phyloP scores from a whole-genome alignment of 2,888 invertebrate species.

The Fabriciana adippe region DNA sequence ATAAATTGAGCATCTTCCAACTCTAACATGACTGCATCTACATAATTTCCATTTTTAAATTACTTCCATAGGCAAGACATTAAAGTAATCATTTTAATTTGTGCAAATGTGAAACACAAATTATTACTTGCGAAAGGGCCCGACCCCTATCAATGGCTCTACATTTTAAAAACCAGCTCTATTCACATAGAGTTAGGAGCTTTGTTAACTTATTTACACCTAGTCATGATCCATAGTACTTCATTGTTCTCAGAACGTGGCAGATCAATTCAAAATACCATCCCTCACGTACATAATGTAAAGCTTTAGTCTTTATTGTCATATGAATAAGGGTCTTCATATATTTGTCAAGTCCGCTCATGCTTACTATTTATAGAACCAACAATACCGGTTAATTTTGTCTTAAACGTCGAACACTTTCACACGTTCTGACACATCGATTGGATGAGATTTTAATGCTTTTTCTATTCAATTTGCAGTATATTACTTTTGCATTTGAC shows the following conservation, averaged over 20 bases:
- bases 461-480: background rate
- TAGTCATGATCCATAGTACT: slow-evolving; percentile 22
- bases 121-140: slow-evolving; percentile 36
- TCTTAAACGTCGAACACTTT: slow-evolving; percentile 26
- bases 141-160: slow-evolving; percentile 24
- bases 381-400: slow-evolving; percentile 34
- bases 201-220: slow-evolving; percentile 23
- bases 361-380: slow-evolving; percentile 25
- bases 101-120: slow-evolving; percentile 33
- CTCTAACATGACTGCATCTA: background rate
- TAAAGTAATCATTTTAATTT: slow-evolving; percentile 23
- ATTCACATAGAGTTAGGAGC: slow-evolving; percentile 16
- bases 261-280: slow-evolving; percentile 32
- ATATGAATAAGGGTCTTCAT: slow-evolving; percentile 1
- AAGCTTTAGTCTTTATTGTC: background rate
- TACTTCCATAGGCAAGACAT: slow-evolving; percentile 19
- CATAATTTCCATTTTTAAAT: slow-evolving; percentile 33
- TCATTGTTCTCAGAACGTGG: slow-evolving; percentile 35
- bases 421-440: slow-evolving; percentile 29
- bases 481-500: background rate
- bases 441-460: slow-evolving; percentile 5
- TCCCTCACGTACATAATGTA: slow-evolving; percentile 27
- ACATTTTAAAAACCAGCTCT: slow-evolving; percentile 25
- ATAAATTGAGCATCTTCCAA: background rate
- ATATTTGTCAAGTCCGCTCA: background rate